A percentile compares a stretch with the other conserved stretches of the same genome.
Conservation (phyloP, 2,888 invertebrate genomes). For the Caenorhabditis sp. region DNA sequence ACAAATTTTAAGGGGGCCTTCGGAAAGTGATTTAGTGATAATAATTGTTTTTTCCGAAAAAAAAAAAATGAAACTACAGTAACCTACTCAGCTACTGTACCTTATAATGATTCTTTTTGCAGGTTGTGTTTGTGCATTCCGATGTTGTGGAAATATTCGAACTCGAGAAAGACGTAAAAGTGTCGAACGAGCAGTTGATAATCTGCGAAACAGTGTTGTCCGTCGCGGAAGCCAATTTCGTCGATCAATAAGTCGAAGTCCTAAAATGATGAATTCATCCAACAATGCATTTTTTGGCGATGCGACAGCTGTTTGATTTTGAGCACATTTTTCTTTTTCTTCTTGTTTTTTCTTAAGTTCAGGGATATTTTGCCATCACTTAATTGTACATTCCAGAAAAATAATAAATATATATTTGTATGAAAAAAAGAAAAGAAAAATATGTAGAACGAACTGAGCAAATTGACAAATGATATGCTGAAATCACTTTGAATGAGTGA, state of each 20-base stretch:
- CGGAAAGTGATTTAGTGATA: too few species aligned
- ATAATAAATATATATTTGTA: not conserved
- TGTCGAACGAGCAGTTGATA: constrained; percentile 57
- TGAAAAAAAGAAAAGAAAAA: constrained; percentile 1
- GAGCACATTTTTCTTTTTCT: constrained; percentile 10
- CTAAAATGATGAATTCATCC: constrained; percentile 60
- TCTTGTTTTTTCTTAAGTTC: not conserved
- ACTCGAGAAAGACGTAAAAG: constrained; percentile 47
- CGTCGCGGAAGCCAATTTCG: constrained; percentile 60
- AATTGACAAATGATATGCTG: constrained; percentile 33
- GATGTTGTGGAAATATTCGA: constrained; percentile 69
- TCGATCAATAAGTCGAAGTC: constrained; percentile 61
- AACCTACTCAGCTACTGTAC: too few species aligned
- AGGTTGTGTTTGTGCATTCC: constrained; percentile 71
- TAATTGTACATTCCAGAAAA: not conserved
- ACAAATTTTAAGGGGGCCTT: too few species aligned
- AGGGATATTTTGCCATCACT: not conserved
- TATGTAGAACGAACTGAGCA: constrained; percentile 46
- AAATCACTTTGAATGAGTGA: constrained; percentile 18
- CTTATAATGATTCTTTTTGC: too few species aligned
- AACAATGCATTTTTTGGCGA: constrained; percentile 55
- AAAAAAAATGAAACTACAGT: too few species aligned
- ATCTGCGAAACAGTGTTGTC: constrained; percentile 54
- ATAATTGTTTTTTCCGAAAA: too few species aligned
- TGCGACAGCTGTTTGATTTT: constrained; percentile 67